These are phyloP conservation scores for Schlechtendalia chinensis DNA, from an alignment of 1,140 invertebrate genomes.

Conservation along the genomic window DNA sequence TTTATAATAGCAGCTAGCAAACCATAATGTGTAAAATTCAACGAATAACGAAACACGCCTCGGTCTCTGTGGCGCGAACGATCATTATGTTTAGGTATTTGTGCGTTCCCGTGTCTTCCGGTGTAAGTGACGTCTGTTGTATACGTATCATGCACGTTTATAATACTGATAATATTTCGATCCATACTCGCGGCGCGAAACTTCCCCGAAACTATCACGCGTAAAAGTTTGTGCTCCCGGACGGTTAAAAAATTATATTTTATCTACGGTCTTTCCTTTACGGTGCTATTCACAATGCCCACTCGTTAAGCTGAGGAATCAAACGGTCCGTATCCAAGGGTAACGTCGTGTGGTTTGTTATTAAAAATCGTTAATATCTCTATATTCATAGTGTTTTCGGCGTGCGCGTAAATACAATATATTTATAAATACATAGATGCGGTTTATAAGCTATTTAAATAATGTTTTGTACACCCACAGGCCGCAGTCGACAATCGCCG, in stretches of 20 bases:
- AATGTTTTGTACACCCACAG: not conserved
- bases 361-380: constrained; percentile 7
- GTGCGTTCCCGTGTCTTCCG: too few species aligned
- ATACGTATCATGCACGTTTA: not conserved
- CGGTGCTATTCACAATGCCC: too few species aligned
- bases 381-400: not conserved
- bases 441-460: not conserved
- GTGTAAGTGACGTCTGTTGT: not conserved
- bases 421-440: not conserved
- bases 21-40: too few species aligned
- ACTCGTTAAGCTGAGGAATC: not conserved
- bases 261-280: too few species aligned
- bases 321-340: constrained; percentile 19
- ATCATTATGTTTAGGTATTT: too few species aligned
- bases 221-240: too few species aligned
- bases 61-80: too few species aligned
- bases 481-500: not conserved
- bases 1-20: too few species aligned
- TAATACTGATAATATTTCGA: not conserved
- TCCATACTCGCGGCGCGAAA: not conserved
- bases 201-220: too few species aligned
- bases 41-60: too few species aligned
- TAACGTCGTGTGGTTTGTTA: constrained; percentile 10
- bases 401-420: not conserved
- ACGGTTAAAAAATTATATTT: too few species aligned